Evolutionary conservation across 2,113 vertebrate species (phyloP).

Genomic region (Perca fluviatilis): DNA sequence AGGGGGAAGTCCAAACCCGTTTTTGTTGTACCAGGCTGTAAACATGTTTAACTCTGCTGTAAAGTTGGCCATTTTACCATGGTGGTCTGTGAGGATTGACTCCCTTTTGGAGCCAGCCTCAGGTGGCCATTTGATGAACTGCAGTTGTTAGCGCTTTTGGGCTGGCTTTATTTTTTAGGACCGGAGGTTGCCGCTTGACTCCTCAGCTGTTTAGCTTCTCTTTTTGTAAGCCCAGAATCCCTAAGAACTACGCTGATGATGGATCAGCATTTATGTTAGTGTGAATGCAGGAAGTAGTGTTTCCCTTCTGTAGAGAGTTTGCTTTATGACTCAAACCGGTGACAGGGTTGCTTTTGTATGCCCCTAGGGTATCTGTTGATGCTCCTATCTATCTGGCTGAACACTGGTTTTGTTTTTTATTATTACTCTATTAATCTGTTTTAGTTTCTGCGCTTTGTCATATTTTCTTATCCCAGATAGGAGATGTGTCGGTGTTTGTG

Average conservation of each 20-base stretch:
- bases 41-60: no score
- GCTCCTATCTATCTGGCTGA: neutral
- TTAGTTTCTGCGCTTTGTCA: neutral
- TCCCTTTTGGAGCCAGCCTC: no score
- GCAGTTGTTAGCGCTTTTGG: no score
- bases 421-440: neutral
- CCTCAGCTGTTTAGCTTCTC: neutral
- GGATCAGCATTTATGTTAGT: neutral
- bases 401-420: neutral
- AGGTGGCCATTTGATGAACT: no score
- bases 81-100: no score
- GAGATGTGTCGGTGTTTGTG: slow-evolving; percentile 7
- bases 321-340: neutral
- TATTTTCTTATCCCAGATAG: neutral
- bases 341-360: neutral
- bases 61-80: no score
- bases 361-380: neutral
- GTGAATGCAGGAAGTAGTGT: neutral
- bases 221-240: neutral
- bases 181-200: no score
- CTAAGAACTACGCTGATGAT: neutral
- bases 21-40: no score
- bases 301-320: neutral
- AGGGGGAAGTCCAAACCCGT: no score
- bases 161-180: no score